Evolutionary conservation across 1,140 invertebrate species (phyloP).

Genomic region (Chrysopa pallens): DNA sequence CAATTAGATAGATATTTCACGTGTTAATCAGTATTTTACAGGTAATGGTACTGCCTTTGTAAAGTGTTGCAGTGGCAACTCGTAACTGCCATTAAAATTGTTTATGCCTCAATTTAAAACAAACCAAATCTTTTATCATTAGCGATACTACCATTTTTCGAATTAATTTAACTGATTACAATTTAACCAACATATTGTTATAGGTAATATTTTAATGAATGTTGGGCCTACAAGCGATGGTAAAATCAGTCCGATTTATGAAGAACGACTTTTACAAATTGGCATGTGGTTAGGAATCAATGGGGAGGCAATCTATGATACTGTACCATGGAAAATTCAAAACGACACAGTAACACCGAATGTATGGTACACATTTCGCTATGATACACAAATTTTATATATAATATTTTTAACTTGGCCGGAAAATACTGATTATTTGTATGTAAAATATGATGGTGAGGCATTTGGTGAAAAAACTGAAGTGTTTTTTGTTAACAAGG

Average conservation of each 20-base stretch:
- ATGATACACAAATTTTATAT: slow-evolving; percentile 29
- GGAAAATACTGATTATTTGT: slow-evolving; percentile 18
- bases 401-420: slow-evolving; percentile 52
- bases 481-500: slow-evolving; percentile 5
- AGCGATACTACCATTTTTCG: no score
- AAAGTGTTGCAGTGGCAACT: no score
- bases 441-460: slow-evolving; percentile 18
- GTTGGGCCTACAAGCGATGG: slow-evolving; percentile 84
- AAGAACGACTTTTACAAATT: slow-evolving; percentile 60
- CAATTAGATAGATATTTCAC: no score
- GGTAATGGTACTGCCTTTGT: no score
- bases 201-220: slow-evolving; percentile 73
- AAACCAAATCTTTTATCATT: no score
- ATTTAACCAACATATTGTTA: no score
- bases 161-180: no score
- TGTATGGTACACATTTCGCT: slow-evolving; percentile 56
- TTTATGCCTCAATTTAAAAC: no score
- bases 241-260: slow-evolving; percentile 70
- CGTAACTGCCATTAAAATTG: no score
- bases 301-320: slow-evolving; percentile 78
- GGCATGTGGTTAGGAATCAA: slow-evolving; percentile 68
- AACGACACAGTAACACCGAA: slow-evolving; percentile 58
- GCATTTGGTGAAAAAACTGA: slow-evolving; percentile 25
- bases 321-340: slow-evolving; percentile 56
- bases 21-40: no score